phyloP scores from a whole-genome alignment of 1,140 invertebrate genomes.

The Cataglyphis hispanica region DNA sequence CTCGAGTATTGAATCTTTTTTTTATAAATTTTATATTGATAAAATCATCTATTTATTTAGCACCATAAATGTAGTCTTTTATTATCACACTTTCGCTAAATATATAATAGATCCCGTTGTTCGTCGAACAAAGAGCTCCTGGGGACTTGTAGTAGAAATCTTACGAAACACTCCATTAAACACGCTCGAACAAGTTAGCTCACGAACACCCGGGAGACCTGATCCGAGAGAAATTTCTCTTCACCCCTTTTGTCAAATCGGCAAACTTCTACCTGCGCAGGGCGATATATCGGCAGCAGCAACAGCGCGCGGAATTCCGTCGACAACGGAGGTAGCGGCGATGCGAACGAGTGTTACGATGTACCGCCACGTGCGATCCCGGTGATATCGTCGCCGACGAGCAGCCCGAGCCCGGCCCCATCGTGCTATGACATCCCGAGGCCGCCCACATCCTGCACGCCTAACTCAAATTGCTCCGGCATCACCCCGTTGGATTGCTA shows the following conservation, averaged over 20 bases:
- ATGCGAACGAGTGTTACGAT: conserved; percentile 87
- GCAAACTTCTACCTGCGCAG: conserved; percentile 56
- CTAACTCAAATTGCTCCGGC: conserved; percentile 84
- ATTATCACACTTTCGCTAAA: no score
- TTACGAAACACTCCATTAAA: not conserved
- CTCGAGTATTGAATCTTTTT: not conserved
- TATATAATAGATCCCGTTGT: not conserved
- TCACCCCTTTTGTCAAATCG: not conserved
- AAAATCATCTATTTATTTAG: no score
- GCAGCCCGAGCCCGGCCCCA: conserved; percentile 82
- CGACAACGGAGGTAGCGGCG: conserved; percentile 77
- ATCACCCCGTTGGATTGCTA: conserved; percentile 86
- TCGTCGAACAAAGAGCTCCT: not conserved
- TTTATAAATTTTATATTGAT: not conserved
- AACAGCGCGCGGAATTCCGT: conserved; percentile 77
- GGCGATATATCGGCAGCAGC: conserved; percentile 77
- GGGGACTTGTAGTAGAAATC: not conserved
- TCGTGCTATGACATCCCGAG: conserved; percentile 87
- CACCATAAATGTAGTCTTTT: no score
- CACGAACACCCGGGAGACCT: not conserved
- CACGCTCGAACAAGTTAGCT: not conserved
- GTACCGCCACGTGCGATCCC: conserved; percentile 89
- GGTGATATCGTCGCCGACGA: conserved; percentile 85
- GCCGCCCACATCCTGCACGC: conserved; percentile 83
- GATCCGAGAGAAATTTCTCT: not conserved